phyloP scores from a whole-genome alignment of 2,888 invertebrate genomes.

The Meliscaeva auricollis region DNA sequence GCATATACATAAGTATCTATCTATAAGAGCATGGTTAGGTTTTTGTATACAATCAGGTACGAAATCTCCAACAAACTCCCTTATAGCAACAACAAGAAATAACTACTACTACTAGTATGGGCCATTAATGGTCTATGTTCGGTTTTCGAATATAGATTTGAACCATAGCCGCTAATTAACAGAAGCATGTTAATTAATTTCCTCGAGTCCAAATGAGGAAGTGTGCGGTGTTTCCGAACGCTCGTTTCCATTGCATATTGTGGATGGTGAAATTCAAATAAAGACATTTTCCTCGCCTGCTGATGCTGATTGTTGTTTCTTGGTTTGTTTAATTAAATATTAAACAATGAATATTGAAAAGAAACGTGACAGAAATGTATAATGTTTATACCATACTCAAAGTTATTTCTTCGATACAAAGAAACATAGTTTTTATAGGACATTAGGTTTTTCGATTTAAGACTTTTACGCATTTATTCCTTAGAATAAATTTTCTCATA shows the following conservation, averaged over 20 bases:
- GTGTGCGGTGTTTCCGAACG: background rate
- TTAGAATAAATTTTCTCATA: background rate
- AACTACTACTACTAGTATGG: too few relatives aligned
- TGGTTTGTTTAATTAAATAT: constrained; percentile 40
- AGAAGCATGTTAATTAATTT: constrained; percentile 62
- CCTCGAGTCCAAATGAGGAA: constrained; percentile 12
- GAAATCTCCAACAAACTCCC: background rate
- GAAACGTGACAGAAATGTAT: constrained; percentile 40
- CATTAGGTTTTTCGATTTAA: constrained; percentile 7
- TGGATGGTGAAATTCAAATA: constrained; percentile 36
- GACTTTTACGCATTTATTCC: background rate
- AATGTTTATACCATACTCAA: constrained; percentile 1
- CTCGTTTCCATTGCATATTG: background rate
- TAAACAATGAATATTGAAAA: constrained; percentile 36
- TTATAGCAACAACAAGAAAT: too few relatives aligned
- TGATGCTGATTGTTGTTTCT: constrained; percentile 7
- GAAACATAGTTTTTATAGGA: background rate
- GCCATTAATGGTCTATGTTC: background rate
- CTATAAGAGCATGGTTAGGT: background rate
- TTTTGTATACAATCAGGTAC: constrained; percentile 5
- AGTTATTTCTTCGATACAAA: background rate
- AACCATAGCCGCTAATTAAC: constrained; percentile 47
- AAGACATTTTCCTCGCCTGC: constrained; percentile 14
- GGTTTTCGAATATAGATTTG: background rate
- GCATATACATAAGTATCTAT: background rate